phyloP scores from a whole-genome alignment of 2,797 vertebrate species.

The Platyrinchus mystaceus region DNA sequence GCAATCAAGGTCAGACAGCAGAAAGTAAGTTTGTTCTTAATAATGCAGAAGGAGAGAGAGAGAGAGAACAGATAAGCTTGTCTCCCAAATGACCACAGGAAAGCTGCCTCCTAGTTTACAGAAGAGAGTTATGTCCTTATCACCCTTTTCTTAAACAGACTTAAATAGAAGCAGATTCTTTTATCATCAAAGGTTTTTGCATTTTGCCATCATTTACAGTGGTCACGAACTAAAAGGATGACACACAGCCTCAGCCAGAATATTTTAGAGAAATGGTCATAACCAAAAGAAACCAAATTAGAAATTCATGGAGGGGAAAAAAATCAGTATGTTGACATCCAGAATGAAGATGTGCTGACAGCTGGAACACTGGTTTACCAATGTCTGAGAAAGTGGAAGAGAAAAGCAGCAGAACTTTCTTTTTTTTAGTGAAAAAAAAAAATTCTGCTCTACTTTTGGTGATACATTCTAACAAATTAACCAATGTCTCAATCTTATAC shows the following conservation, averaged over 20 bases:
- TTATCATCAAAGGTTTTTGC: neutral
- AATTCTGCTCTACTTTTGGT: neutral
- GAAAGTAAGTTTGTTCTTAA: slow-evolving; percentile 3
- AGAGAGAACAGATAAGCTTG: neutral
- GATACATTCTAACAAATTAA: neutral
- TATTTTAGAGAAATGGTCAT: neutral
- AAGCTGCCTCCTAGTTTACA: neutral
- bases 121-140: neutral
- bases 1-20: neutral
- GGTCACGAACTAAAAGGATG: neutral
- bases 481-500: neutral
- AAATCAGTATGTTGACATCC: neutral
- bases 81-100: neutral
- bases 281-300: neutral
- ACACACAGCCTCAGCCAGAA: neutral
- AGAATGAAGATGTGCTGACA: neutral
- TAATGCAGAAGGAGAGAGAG: neutral
- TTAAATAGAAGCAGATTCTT: neutral
- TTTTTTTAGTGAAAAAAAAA: neutral
- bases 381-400: neutral
- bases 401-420: neutral
- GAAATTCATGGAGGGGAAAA: neutral
- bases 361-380: neutral
- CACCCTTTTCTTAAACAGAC: neutral
- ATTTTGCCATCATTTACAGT: neutral